A percentile compares a stretch with the other conserved stretches of the same genome.
These are phyloP conservation scores for Carcharodon carcharias DNA, from an alignment of 2,797 vertebrate species.

Conservation along the genomic window DNA sequence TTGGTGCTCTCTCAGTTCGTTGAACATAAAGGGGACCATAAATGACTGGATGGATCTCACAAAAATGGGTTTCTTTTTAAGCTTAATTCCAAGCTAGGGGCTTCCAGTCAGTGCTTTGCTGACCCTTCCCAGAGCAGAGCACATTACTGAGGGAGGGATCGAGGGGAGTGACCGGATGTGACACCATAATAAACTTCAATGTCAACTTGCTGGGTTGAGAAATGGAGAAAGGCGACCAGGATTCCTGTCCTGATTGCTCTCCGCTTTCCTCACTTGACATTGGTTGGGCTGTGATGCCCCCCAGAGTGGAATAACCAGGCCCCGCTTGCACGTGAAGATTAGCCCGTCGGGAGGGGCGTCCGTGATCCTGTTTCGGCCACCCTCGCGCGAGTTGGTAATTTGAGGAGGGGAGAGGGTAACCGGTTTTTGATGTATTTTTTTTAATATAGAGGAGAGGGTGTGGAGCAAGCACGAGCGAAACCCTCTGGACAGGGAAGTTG, in stretches of 20 bases:
- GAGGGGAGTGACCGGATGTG: not conserved
- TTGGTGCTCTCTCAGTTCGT: too few relatives aligned
- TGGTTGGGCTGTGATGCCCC: not conserved
- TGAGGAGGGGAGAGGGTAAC: not conserved
- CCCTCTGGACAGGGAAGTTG: not conserved
- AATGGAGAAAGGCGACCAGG: not conserved
- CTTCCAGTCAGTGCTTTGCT: not conserved
- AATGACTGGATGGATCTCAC: not conserved
- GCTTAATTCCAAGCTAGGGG: not conserved
- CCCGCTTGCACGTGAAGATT: not conserved
- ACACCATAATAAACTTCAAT: not conserved
- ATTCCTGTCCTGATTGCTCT: not conserved
- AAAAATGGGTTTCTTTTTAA: not conserved
- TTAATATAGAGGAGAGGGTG: not conserved
- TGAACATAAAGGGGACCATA: not conserved
- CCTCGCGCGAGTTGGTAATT: not conserved
- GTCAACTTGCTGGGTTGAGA: not conserved
- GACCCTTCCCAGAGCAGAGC: not conserved
- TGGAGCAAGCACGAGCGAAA: not conserved
- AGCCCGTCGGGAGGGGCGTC: not conserved
- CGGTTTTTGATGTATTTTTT: not conserved
- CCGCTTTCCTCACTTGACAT: not conserved
- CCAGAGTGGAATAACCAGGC: not conserved
- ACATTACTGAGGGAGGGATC: not conserved
- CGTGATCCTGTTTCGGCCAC: not conserved